Conservation (phyloP, 1,140 invertebrate genomes). For the Scaptomyza montana region DNA sequence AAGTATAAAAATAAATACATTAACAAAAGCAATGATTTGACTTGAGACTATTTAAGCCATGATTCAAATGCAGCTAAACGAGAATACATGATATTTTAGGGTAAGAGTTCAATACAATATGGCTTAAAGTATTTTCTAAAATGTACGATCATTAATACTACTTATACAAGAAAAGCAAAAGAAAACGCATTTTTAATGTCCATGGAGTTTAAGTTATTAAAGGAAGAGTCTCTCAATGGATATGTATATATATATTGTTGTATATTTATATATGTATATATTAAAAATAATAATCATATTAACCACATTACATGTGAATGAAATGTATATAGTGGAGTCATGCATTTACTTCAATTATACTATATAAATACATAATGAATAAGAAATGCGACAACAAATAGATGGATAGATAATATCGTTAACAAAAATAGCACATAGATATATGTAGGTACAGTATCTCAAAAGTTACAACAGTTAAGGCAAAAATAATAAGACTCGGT, state of each 20-base stretch:
- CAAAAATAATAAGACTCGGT: neutral
- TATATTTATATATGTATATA: constrained; percentile 12
- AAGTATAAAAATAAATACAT: too few species aligned
- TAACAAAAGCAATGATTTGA: too few species aligned
- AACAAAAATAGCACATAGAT: too few species aligned
- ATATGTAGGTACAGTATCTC: too few species aligned
- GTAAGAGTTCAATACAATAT: too few species aligned
- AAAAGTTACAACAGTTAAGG: constrained; percentile 1
- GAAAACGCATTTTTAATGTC: too few species aligned
- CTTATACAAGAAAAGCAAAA: too few species aligned
- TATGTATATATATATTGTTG: constrained; percentile 7
- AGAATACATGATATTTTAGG: too few species aligned
- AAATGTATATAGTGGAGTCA: constrained; percentile 27
- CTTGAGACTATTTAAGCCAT: too few species aligned
- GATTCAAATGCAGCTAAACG: too few species aligned
- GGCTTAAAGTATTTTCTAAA: too few species aligned
- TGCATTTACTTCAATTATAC: constrained; percentile 4
- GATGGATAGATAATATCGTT: neutral
- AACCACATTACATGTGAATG: constrained; percentile 34
- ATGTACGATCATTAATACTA: too few species aligned
- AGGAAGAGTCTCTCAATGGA: constrained; percentile 14
- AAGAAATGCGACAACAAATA: constrained; percentile 28
- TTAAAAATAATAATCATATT: constrained; percentile 6
- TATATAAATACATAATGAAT: constrained; percentile 12
- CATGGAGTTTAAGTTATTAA: neutral